phyloP scores from a whole-genome alignment of 1,140 invertebrate species.

The Drosophila jambulina region DNA sequence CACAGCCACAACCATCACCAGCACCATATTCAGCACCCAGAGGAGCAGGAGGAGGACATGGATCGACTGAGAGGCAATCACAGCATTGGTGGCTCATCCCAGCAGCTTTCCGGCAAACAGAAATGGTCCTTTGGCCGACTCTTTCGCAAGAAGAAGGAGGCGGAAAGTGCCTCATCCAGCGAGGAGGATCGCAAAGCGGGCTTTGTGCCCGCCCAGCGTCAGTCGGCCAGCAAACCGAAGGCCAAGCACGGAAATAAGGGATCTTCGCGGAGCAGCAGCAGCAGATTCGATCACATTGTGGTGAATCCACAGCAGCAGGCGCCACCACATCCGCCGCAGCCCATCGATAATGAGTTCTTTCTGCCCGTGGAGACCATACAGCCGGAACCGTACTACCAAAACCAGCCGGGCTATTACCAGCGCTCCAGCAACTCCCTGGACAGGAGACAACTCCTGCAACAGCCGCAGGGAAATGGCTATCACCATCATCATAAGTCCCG shows the following conservation, averaged over 20 bases:
- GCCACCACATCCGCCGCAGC: slow-evolving; percentile 19
- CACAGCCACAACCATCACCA: slow-evolving; percentile 4
- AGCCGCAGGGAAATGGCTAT: slow-evolving; percentile 18
- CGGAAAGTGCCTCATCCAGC: slow-evolving; percentile 87
- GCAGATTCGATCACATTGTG: slow-evolving; percentile 87
- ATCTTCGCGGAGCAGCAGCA: slow-evolving; percentile 67
- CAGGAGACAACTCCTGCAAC: slow-evolving; percentile 67
- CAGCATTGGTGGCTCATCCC: slow-evolving; percentile 58
- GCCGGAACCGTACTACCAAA: slow-evolving; percentile 80
- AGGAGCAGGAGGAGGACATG: slow-evolving; percentile 55
- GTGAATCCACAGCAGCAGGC: slow-evolving; percentile 41
- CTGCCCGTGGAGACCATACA: slow-evolving; percentile 86
- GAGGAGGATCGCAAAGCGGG: slow-evolving; percentile 87
- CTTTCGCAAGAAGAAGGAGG: slow-evolving; percentile 89
- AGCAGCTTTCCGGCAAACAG: slow-evolving; percentile 85
- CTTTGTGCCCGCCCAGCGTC: slow-evolving; percentile 79
- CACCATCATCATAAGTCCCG: slow-evolving; percentile 48
- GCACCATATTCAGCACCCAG: slow-evolving; percentile 18
- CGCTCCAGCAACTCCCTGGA: slow-evolving; percentile 83
- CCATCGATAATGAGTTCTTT: slow-evolving; percentile 86
- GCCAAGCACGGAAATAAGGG: slow-evolving; percentile 83
- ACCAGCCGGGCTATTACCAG: slow-evolving; percentile 84
- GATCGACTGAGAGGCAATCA: slow-evolving; percentile 66
- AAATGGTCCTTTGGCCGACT: slow-evolving; percentile 91
- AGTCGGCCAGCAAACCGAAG: slow-evolving; percentile 56